Evolutionary conservation across 2,797 vertebrate genomes (phyloP), one percentile per base, ranked within the genome.

Genomic region (Nasua narica): DNA sequence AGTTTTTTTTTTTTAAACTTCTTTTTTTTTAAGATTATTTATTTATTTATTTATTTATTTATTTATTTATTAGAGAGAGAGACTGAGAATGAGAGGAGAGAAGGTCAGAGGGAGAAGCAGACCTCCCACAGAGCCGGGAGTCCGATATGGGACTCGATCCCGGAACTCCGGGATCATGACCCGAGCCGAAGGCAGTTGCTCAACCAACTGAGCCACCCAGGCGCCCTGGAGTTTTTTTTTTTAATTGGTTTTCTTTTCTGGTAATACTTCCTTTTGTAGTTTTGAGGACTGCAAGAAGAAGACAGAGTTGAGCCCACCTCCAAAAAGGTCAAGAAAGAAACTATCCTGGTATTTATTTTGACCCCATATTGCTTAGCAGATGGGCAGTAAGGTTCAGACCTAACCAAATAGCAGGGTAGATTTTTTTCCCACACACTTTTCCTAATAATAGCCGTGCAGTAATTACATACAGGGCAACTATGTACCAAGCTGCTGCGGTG

Each of bases 401-500:
- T 40, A 0, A 0, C 87, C 87, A 96, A 95, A 95, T 35, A 92
- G 81, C 77, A 98, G 87, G 92, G 97, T 91, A 97, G 97, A 97
- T 98, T 92, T 97, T 97, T 65, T 95, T 91, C 87, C 93, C 96
- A 91, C 94, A 96, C 86, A 69, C 72, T 94, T 94, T 97, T 77
- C 87, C 92, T 98, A 90, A 46, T 97, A 98, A 78, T 91, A 98
- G 96, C 86, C 82, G 97, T 37, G 87, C 69, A 85, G 96, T 97
- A 98, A 98, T 98, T 98, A 98, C 27, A 83, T 89, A 50, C 65
- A 94, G 10, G 72, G 87, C 67, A 95, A 87, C 78, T 95, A 96
- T 65, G 50, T 52, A 85, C 88, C 83, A 90, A 94, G 70, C 50
- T 56, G 94, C 74, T n/a, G 82, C 67, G 74, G 95, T 69, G 96